Conservation (phyloP, 1,140 invertebrate genomes). For the Lasioglossum albipes region DNA sequence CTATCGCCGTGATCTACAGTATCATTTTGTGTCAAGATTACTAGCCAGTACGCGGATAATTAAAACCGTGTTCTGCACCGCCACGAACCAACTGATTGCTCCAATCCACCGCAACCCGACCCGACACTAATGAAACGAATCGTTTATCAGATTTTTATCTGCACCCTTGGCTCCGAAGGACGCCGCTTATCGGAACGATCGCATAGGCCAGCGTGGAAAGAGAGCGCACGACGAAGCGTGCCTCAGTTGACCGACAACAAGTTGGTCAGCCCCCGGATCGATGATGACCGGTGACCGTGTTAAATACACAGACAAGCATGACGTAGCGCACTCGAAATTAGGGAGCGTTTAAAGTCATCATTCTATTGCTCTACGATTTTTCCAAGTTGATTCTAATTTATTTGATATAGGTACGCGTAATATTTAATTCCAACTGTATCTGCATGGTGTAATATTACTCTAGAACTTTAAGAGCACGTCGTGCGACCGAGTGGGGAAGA, state of each 20-base stretch:
- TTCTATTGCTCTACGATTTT: no score
- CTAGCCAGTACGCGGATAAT: background rate
- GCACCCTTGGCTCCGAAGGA: background rate
- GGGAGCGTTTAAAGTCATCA: no score
- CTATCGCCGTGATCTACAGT: no score
- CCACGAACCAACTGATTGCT: background rate
- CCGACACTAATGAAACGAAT: background rate
- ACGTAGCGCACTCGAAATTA: no score
- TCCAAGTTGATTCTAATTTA: no score
- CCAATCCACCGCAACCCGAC: background rate
- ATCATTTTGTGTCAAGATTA: no score
- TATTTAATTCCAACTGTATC: no score
- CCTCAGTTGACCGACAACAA: background rate
- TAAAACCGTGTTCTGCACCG: background rate
- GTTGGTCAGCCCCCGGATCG: conserved; percentile 12
- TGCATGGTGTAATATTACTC: no score
- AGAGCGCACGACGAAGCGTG: conserved; percentile 5
- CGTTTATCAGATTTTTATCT: background rate
- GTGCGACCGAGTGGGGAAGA: no score
- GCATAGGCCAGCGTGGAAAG: background rate
- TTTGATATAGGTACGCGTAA: no score
- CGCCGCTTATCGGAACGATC: background rate
- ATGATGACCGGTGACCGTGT: conserved; percentile 18
- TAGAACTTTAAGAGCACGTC: no score
- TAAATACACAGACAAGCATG: conserved; percentile 12